Percentiles rank a stretch among this genome's conserved stretches.
Evolutionary conservation across 2,113 vertebrate genomes (phyloP).

Genomic region (Sturnus vulgaris): DNA sequence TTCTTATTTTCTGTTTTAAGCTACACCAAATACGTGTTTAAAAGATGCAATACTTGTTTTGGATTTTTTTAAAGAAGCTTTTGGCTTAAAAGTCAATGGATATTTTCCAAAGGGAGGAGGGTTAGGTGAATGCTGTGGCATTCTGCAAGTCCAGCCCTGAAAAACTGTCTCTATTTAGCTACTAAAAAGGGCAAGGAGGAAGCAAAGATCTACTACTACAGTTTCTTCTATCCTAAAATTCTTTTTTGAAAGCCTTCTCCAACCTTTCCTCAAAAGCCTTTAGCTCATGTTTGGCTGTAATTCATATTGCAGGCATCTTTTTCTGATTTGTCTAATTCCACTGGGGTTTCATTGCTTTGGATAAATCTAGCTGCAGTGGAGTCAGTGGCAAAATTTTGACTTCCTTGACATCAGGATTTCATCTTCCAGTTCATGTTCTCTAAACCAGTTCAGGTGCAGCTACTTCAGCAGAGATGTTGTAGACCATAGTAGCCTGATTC

Average conservation of each 20-base stretch:
- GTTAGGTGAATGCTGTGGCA: not conserved
- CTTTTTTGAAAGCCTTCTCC: not conserved
- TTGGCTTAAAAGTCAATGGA: not conserved
- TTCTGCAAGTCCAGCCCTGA: not conserved
- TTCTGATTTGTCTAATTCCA: constrained; percentile 10
- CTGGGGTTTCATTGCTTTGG: not conserved
- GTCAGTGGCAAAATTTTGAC: not conserved
- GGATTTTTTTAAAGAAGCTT: not conserved
- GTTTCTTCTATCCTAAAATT: not conserved
- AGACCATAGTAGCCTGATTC: not conserved
- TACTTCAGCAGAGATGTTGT: not conserved
- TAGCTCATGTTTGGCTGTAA: not conserved
- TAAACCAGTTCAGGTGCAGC: not conserved
- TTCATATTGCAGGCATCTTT: not conserved
- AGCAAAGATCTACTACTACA: not conserved
- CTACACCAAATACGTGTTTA: not conserved
- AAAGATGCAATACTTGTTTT: not conserved
- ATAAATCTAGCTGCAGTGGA: not conserved
- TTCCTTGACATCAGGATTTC: not conserved
- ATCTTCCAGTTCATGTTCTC: not conserved
- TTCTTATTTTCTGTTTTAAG: not conserved
- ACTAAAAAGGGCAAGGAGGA: not conserved
- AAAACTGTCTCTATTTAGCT: not conserved
- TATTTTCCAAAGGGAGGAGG: not conserved
- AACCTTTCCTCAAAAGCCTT: not conserved